phyloP scores from a whole-genome alignment of 1,140 invertebrate genomes.

The Temnothorax longispinosus region DNA sequence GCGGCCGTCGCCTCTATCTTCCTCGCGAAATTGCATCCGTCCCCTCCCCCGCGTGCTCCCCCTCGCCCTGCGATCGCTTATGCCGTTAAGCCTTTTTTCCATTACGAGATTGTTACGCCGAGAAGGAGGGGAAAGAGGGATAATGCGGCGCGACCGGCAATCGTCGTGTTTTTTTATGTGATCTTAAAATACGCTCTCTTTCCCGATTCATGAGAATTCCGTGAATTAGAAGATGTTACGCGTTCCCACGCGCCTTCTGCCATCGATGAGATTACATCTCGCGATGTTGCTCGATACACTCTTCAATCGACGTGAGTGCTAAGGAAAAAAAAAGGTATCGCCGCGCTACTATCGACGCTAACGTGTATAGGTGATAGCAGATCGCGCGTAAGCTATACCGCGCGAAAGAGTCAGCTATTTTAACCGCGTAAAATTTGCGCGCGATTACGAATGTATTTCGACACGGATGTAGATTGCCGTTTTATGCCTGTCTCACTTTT shows the following conservation, averaged over 20 bases:
- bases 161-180: conserved; percentile 49
- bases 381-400: not conserved
- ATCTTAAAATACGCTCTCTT: conserved; percentile 30
- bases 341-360: not conserved
- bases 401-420: not conserved
- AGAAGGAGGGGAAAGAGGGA: not conserved
- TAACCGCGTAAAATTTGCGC: not conserved
- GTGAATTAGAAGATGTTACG: conserved; percentile 23
- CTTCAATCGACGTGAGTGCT: conserved; percentile 61
- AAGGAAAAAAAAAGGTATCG: conserved; percentile 14
- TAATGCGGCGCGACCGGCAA: conserved; percentile 32
- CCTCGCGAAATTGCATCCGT: conserved; percentile 59
- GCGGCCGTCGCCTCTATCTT: conserved; percentile 51
- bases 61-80: conserved; percentile 43
- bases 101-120: conserved; percentile 60
- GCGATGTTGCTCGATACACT: conserved; percentile 41
- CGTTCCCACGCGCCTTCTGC: conserved; percentile 4
- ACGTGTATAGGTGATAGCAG: not conserved
- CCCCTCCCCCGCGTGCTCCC: conserved; percentile 19
- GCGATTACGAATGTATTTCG: not conserved
- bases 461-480: not conserved
- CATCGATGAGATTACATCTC: conserved; percentile 29
- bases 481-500: not conserved
- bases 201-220: conserved; percentile 29
- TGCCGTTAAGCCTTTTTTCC: conserved; percentile 57